A percentile compares a stretch with the other conserved stretches of the same genome.
Conservation (phyloP, 2,888 invertebrate species). For the Agonopterix alstromeriana region DNA sequence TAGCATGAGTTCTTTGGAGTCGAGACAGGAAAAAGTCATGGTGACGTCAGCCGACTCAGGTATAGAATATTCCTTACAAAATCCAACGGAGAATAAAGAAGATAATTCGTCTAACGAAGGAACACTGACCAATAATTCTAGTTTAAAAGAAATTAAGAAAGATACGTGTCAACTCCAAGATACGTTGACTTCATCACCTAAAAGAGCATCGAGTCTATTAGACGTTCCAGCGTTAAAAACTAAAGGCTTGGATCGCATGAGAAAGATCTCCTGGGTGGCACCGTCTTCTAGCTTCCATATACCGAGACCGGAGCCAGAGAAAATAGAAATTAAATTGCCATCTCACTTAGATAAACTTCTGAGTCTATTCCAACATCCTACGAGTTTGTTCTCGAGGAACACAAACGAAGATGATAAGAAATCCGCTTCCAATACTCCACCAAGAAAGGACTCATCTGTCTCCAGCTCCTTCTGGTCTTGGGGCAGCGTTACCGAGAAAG, state of each 20-base stretch:
- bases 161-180: slow-evolving; percentile 34
- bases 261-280: slow-evolving; percentile 79
- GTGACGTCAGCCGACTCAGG: slow-evolving; percentile 69
- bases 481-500: slow-evolving; percentile 53
- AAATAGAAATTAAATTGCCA: slow-evolving; percentile 55
- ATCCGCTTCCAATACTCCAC: slow-evolving; percentile 55
- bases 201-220: slow-evolving; percentile 55
- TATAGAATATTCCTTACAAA: slow-evolving; percentile 63
- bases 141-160: slow-evolving; percentile 49
- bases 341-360: slow-evolving; percentile 80
- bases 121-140: slow-evolving; percentile 64
- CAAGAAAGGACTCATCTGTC: slow-evolving; percentile 60
- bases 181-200: slow-evolving; percentile 48
- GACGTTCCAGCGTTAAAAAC: slow-evolving; percentile 65
- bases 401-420: slow-evolving; percentile 60
- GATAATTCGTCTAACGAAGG: slow-evolving; percentile 69
- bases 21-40: slow-evolving; percentile 58
- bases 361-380: slow-evolving; percentile 80
- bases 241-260: slow-evolving; percentile 58
- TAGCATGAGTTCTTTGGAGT: slow-evolving; percentile 69
- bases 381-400: slow-evolving; percentile 75
- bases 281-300: slow-evolving; percentile 62
- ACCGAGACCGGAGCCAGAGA: slow-evolving; percentile 50
- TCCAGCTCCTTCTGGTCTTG: slow-evolving; percentile 70
- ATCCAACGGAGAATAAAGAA: slow-evolving; percentile 53